These are phyloP conservation scores for Danio albolineatus DNA, from an alignment of 2,797 vertebrate species.

Conservation along the genomic window DNA sequence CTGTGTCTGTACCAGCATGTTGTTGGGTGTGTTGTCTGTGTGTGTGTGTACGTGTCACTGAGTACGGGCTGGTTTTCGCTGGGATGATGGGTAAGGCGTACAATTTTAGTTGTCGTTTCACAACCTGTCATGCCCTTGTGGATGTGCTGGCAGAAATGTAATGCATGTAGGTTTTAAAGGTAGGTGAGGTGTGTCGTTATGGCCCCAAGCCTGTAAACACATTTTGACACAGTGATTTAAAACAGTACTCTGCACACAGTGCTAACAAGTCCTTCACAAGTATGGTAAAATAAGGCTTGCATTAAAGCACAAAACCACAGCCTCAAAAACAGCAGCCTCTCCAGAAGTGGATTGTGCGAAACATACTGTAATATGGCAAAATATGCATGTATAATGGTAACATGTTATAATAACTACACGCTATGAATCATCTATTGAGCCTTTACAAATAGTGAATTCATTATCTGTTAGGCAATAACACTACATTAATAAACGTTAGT, in stretches of 20 bases:
- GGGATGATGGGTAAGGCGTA: neutral
- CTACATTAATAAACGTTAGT: too few relatives aligned
- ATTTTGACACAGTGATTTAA: slow-evolving; percentile 24
- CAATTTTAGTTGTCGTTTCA: slow-evolving; percentile 7
- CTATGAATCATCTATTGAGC: too few relatives aligned
- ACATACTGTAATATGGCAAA: neutral
- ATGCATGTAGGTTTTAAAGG: neutral
- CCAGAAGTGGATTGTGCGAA: neutral
- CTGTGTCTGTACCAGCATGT: neutral
- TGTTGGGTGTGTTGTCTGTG: neutral
- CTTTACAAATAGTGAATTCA: too few relatives aligned
- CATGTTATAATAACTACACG: too few relatives aligned
- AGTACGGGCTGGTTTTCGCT: neutral
- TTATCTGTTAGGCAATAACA: too few relatives aligned
- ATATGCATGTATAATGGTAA: neutral
- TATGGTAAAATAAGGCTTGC: neutral
- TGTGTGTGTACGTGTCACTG: neutral
- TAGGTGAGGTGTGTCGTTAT: slow-evolving; percentile 3
- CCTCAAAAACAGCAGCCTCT: neutral
- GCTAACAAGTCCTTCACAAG: neutral
- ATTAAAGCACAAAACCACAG: neutral
- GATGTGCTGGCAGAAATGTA: slow-evolving; percentile 4
- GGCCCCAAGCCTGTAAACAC: neutral
- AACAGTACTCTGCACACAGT: neutral
- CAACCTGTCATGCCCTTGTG: slow-evolving; percentile 2